Evolutionary conservation across 2,797 vertebrate species (phyloP), one percentile per base, ranked within the genome.

Genomic region (Tapera naevia): DNA sequence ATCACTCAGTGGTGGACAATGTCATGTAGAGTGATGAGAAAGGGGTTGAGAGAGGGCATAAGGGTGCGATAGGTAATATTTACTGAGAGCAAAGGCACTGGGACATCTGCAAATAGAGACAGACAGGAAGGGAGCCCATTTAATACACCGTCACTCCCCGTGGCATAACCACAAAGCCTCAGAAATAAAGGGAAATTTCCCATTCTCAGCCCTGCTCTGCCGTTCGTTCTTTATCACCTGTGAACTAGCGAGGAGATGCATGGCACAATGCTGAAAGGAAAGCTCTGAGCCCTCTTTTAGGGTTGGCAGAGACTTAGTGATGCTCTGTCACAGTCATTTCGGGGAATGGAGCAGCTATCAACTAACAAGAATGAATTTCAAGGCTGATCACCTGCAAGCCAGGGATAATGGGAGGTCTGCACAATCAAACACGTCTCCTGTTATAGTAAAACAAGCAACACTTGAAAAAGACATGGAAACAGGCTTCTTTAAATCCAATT

Each of bases 401-500:
- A 91, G 82, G 92, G 89, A 97, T 97, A 96, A 96, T 92, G 80
- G 93, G 90, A 96, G 91, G 93, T 96, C 95, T 96, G 91, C 93
- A 96, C 91, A 96, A 93, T 96, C 95, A 97, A 91, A 95, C 71
- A 89, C 11, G 71, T 95, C 95, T 96, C 89, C 95, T 86, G 91
- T 90, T 95, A 95, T 65, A 96, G 86, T 97, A 96, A 82, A 97
- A 96, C 94, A 95, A 96, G 90, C 86, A 97, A 97, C 95, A 94
- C 95, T 97, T 86, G 96, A 96, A 97, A 97, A 97, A 96, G 96
- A 97, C 92, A 46, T 95, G 96, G 94, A 95, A 97, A 97, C 95
- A 94, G 97, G 92, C 95, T 96, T 96, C 94, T 95, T 96, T 93
- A 97, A 97, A 97, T 97, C 97, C 96, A 97, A 97, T 97, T 97